These are phyloP conservation scores for Ia io DNA, from an alignment of 2,113 vertebrate genomes.

Conservation along the genomic window DNA sequence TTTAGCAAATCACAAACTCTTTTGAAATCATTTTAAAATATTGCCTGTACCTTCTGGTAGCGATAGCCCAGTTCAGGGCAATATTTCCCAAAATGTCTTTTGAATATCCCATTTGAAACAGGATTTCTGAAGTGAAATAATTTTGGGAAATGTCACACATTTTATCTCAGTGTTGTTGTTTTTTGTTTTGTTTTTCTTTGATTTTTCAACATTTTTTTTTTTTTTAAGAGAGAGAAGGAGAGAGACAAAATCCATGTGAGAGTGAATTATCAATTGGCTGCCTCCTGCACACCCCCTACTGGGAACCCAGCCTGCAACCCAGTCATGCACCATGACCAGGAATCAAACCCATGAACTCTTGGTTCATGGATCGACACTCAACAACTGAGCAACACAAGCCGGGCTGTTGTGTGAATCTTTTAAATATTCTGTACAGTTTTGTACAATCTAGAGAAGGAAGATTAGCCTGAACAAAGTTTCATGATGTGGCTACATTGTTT, in stretches of 20 bases:
- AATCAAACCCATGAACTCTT: too few species aligned
- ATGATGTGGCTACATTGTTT: background rate
- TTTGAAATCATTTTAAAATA: background rate
- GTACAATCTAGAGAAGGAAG: background rate
- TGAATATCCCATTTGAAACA: background rate
- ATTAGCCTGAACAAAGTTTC: background rate
- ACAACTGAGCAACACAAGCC: too few species aligned
- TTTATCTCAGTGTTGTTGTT: background rate
- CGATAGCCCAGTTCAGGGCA: background rate
- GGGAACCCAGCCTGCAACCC: too few species aligned
- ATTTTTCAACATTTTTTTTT: too few species aligned
- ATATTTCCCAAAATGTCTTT: background rate
- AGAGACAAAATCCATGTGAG: too few species aligned
- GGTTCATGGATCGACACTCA: too few species aligned
- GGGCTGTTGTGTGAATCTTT: background rate
- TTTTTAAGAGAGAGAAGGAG: too few species aligned
- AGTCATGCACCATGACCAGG: too few species aligned
- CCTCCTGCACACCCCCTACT: too few species aligned
- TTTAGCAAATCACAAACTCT: background rate
- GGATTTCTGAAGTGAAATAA: background rate
- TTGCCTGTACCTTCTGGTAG: background rate
- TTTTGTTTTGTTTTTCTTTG: background rate
- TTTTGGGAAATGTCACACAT: background rate
- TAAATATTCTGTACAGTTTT: background rate
- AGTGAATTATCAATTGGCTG: too few species aligned